phyloP scores from a whole-genome alignment of 2,797 vertebrate species.

The Morelia viridis region DNA sequence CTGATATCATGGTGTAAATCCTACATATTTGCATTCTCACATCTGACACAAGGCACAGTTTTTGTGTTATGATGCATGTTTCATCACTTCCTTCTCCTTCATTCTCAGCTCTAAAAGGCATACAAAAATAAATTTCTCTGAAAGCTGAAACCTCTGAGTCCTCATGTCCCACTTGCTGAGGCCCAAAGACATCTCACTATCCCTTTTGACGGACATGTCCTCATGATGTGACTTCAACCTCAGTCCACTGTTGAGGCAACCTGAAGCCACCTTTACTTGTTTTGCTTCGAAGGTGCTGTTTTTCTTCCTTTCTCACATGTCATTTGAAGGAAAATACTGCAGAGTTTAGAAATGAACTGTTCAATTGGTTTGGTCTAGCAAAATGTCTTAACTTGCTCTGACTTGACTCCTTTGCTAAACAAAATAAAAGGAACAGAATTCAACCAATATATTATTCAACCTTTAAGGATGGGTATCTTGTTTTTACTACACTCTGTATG shows the following conservation, averaged over 20 bases:
- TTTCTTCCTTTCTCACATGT: background rate
- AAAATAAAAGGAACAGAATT: background rate
- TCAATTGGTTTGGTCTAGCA: background rate
- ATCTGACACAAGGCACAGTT: background rate
- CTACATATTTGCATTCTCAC: background rate
- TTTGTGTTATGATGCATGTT: background rate
- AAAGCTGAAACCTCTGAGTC: background rate
- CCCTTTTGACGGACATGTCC: background rate
- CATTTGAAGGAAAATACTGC: background rate
- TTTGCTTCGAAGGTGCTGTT: background rate
- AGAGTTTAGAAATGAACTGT: background rate
- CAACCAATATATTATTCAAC: too few species aligned
- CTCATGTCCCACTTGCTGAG: background rate
- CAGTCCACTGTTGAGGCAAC: background rate
- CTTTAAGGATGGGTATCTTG: background rate
- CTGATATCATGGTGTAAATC: background rate
- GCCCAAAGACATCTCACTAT: background rate
- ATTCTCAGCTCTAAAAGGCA: background rate
- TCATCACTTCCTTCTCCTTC: background rate
- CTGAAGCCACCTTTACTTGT: background rate
- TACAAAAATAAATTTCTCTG: background rate
- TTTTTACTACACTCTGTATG: background rate
- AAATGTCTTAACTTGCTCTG: background rate
- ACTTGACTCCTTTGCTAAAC: background rate
- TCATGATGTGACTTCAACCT: background rate